Conservation (phyloP, 1,140 invertebrate genomes). For the Brachionus koreanus region DNA sequence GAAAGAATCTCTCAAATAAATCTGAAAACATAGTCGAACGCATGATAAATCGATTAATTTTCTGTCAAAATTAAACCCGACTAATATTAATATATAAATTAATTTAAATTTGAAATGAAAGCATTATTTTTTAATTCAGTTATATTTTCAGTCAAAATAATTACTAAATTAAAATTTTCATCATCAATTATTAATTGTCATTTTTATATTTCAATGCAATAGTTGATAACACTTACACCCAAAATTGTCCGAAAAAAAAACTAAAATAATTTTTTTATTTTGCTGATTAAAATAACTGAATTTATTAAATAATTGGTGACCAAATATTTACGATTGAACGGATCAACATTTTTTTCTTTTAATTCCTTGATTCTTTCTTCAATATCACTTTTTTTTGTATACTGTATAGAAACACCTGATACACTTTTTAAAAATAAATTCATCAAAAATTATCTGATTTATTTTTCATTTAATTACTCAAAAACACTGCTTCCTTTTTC, state of each 20-base stretch:
- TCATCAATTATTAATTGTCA: not conserved
- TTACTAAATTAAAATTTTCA: not conserved
- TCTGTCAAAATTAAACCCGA: slow-evolving; percentile 15
- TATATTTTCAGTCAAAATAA: not conserved
- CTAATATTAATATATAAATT: not conserved
- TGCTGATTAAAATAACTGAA: too few species aligned
- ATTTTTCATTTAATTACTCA: not conserved
- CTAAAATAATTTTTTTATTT: not conserved
- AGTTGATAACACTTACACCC: not conserved
- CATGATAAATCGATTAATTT: not conserved
- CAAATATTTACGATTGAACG: not conserved
- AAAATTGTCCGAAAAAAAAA: not conserved
- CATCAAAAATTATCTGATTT: not conserved
- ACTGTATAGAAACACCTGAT: not conserved
- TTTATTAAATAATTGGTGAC: not conserved
- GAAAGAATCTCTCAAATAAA: slow-evolving; percentile 9
- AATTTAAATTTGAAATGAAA: not conserved
- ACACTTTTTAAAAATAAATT: not conserved
- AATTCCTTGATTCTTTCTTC: slow-evolving; percentile 22
- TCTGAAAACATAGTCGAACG: slow-evolving; percentile 12
- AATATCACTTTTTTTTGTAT: slow-evolving; percentile 31
- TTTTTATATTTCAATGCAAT: not conserved
- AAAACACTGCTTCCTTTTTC: not conserved
- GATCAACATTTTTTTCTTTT: slow-evolving; percentile 29
- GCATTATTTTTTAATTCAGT: not conserved